Evolutionary conservation across 2,113 vertebrate species (phyloP), one percentile per base, ranked within the genome.

Genomic region (Chionomys nivalis): DNA sequence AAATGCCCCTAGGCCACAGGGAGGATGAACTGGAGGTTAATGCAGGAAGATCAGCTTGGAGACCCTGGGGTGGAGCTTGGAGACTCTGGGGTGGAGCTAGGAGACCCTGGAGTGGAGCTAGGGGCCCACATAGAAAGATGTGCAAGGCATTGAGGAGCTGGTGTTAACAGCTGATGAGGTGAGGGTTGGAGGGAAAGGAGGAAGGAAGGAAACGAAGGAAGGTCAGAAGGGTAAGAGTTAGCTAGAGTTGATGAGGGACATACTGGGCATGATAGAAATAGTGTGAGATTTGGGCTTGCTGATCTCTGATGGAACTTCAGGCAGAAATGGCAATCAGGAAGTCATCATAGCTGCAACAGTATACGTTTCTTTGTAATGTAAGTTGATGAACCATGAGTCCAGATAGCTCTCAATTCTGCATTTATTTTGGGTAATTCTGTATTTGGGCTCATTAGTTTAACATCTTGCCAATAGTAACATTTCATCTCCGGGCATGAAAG

Each of bases 401-500:
- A 75, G 63, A 63, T 73, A 83, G 26, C 81, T 90, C 76, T 78
- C 47, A 79, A 8, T 82, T 95, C 42, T 61, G 36, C 36, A 10
- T 77, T 93, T 94, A 82, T 94, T 92, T 96, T 97, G 97, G 70
- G 63, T 83, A 55, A 68, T 44, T 58, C 9, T 94, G 39, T 94
- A 49, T 75, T 88, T 92, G 63, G 23, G 13, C 75, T 36, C 42
- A 47, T 94, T 14, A 8, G 52, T 87, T 87, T 82, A 86, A 94
- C 89, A 52, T 91, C 55, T 66, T 92, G 39, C 82, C 61, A 95
- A 58, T 58, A 58, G 17, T 21, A 58, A n/a, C 52, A 24, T 42
- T 92, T 33, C 66, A 65, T 85, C 76, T 92, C 31, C 77, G 88
- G 75, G 58, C 91, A 12, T 94, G 65, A 93, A 96, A 92, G 68